A percentile compares a stretch with the other conserved stretches of the same genome.
Evolutionary conservation across 2,113 vertebrate species (phyloP).

Genomic region (Scopus umbretta): DNA sequence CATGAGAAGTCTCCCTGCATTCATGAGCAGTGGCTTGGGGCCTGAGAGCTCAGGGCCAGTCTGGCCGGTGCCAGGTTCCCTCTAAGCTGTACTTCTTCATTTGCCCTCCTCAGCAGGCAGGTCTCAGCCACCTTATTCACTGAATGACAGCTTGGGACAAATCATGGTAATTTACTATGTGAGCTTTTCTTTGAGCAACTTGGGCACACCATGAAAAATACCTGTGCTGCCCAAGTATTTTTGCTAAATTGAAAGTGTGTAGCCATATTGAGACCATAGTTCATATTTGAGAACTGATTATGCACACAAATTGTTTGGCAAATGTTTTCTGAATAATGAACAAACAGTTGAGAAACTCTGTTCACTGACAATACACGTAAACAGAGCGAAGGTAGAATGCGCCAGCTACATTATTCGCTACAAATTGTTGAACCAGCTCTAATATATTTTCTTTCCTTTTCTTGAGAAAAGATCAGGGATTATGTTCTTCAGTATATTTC

Average conservation of each 20-base stretch:
- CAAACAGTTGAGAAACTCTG: neutral
- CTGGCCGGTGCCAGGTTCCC: neutral
- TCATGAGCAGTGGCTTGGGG: neutral
- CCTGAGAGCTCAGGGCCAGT: neutral
- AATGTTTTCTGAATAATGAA: neutral
- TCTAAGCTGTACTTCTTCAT: neutral
- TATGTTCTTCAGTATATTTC: neutral
- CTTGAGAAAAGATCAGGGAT: neutral
- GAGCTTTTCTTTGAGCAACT: neutral
- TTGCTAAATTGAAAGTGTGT: neutral
- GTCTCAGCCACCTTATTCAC: neutral
- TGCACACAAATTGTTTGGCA: neutral
- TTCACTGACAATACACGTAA: neutral
- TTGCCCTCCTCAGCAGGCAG: neutral
- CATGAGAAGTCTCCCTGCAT: neutral
- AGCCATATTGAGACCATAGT: neutral
- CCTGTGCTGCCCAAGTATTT: neutral
- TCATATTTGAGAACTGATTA: neutral
- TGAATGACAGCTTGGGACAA: neutral
- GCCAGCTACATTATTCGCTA: neutral
- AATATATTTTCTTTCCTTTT: neutral
- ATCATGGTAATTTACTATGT: fast-evolving
- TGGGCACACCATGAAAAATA: fast-evolving
- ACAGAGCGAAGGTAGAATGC: neutral
- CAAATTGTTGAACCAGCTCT: neutral